Percentiles rank a stretch among this genome's conserved stretches.
Evolutionary conservation across 2,888 invertebrate genomes (phyloP).

Genomic region (Coenonympha arcania): DNA sequence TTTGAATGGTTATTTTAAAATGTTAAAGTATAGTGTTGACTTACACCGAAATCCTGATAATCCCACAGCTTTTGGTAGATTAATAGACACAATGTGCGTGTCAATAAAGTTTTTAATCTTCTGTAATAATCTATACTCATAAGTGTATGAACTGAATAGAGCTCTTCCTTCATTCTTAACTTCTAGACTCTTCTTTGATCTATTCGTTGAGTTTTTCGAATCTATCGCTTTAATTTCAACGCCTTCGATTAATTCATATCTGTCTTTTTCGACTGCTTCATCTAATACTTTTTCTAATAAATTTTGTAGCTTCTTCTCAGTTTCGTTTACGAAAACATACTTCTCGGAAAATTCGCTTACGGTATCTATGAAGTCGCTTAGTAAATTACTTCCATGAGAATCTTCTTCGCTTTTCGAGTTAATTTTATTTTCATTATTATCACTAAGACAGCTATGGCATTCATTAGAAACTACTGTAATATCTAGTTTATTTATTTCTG

Average conservation of each 20-base stretch:
- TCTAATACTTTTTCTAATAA: constrained; percentile 75
- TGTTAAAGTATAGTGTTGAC: constrained; percentile 34
- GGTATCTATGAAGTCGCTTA: constrained; percentile 48
- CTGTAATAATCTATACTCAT: constrained; percentile 72
- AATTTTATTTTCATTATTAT: constrained; percentile 34
- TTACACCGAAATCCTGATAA: constrained; percentile 77
- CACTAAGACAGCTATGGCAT: constrained; percentile 69
- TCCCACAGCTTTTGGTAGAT: constrained; percentile 78
- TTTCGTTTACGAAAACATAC: constrained; percentile 52
- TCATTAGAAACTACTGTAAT: constrained; percentile 54
- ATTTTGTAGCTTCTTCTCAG: constrained; percentile 57
- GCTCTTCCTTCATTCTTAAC: constrained; percentile 46
- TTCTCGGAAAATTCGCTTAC: constrained; percentile 47
- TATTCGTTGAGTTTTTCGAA: constrained; percentile 28
- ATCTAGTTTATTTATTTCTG: constrained; percentile 47
- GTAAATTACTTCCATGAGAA: constrained; percentile 29
- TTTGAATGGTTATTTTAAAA: too few relatives aligned
- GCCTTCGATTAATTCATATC: constrained; percentile 74
- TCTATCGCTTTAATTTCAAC: constrained; percentile 63
- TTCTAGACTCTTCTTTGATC: constrained; percentile 21
- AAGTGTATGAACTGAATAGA: constrained; percentile 55
- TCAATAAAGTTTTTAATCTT: constrained; percentile 75
- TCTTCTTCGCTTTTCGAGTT: constrained; percentile 21
- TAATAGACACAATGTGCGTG: constrained; percentile 77
- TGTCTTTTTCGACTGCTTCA: constrained; percentile 69